Percentiles rank a stretch among this genome's conserved stretches.
These are phyloP conservation scores for Bradypodion pumilum DNA, from an alignment of 2,797 vertebrate species.

Conservation along the genomic window DNA sequence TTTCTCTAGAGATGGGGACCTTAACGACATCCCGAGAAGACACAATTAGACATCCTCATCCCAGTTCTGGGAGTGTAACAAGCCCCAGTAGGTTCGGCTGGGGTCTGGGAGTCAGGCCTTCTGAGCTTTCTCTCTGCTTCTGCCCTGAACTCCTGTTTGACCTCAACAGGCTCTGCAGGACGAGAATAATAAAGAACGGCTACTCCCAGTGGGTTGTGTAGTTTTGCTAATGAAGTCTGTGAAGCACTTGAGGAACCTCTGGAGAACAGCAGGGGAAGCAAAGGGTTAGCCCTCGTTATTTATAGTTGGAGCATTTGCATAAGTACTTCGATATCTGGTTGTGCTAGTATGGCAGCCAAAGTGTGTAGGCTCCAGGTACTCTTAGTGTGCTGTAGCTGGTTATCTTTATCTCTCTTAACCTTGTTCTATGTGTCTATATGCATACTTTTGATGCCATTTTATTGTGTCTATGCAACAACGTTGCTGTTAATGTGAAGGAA, in stretches of 20 bases:
- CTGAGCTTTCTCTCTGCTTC: slow-evolving; percentile 17
- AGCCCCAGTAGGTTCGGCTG: background rate
- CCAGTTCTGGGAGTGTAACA: background rate
- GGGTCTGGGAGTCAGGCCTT: slow-evolving; percentile 30
- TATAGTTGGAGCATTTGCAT: slow-evolving; percentile 25
- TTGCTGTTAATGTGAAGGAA: background rate
- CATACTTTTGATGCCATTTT: background rate
- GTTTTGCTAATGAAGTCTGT: slow-evolving; percentile 25
- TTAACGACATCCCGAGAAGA: slow-evolving; percentile 2
- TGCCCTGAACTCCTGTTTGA: slow-evolving; percentile 19
- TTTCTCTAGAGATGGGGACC: background rate
- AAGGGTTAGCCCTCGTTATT: slow-evolving; percentile 26
- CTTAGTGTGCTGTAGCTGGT: no score
- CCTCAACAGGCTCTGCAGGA: slow-evolving; percentile 11
- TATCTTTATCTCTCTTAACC: no score
- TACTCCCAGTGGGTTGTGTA: slow-evolving; percentile 3
- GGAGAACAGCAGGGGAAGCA: slow-evolving; percentile 20
- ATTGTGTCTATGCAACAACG: background rate
- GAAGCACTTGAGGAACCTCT: slow-evolving; percentile 14
- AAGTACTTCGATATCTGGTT: background rate
- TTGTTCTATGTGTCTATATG: background rate
- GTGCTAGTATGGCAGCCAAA: background rate
- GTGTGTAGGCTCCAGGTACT: no score
- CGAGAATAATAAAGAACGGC: slow-evolving; percentile 6
- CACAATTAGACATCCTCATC: background rate